Evolutionary conservation across 2,888 invertebrate species (phyloP).

Genomic region (Drosophila barbarae): DNA sequence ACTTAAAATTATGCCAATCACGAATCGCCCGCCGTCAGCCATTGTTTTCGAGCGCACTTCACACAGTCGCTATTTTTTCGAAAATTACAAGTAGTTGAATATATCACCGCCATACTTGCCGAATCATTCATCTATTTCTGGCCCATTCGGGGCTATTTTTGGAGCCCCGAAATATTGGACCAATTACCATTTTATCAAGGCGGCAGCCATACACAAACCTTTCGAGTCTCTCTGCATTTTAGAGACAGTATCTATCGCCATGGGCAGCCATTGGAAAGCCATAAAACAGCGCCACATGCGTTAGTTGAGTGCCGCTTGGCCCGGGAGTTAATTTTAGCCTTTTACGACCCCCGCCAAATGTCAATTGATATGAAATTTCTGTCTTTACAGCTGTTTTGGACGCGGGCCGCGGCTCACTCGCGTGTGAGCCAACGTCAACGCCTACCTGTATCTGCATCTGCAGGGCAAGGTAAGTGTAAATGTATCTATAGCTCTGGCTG

Average conservation of each 20-base stretch:
- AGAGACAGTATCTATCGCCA: conserved; percentile 8
- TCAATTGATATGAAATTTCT: conserved; percentile 72
- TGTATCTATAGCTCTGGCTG: conserved; percentile 10
- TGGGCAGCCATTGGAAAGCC: conserved; percentile 53
- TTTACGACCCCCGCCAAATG: conserved; percentile 70
- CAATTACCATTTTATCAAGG: conserved; percentile 24
- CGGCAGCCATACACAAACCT: conserved; percentile 2
- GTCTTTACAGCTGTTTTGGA: conserved; percentile 61
- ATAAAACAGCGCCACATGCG: conserved; percentile 55
- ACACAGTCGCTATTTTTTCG: conserved; percentile 23
- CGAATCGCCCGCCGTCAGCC: conserved; percentile 45
- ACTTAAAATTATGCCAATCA: conserved; percentile 72
- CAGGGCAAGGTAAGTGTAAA: conserved; percentile 3
- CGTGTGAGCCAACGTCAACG: conserved; percentile 56
- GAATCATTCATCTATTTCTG: conserved; percentile 48
- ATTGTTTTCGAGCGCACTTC: conserved; percentile 51
- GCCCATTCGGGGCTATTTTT: conserved; percentile 34
- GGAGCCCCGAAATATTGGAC: conserved; percentile 14
- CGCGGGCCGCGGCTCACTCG: conserved; percentile 42
- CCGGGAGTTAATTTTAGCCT: conserved; percentile 60
- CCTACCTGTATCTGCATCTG: conserved; percentile 34
- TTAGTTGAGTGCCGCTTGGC: conserved; percentile 20
- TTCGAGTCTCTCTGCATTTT: not conserved
- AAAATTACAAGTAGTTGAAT: conserved; percentile 15
- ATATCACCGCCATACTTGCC: conserved; percentile 44